Evolutionary conservation across 2,113 vertebrate species (phyloP).

Genomic region (Ameiurus melas): DNA sequence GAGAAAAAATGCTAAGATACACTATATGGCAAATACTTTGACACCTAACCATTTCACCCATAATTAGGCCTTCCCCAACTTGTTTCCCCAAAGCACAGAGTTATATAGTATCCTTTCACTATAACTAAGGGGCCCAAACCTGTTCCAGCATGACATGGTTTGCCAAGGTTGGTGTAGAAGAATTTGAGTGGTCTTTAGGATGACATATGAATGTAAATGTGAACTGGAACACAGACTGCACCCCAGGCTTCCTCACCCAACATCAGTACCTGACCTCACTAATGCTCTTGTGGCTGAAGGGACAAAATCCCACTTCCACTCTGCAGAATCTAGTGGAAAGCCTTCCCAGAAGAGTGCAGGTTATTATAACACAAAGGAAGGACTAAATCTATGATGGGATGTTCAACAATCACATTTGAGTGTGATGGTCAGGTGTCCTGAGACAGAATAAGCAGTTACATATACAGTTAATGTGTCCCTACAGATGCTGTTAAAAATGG

Average conservation of each 20-base stretch:
- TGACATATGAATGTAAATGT: neutral
- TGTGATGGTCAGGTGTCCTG: neutral
- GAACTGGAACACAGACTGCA: neutral
- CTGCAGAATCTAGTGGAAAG: neutral
- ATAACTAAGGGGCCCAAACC: neutral
- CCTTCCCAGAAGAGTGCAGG: neutral
- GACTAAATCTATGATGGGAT: neutral
- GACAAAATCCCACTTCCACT: neutral
- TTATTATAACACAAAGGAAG: neutral
- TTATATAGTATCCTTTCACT: neutral
- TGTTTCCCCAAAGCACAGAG: neutral
- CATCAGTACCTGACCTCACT: neutral
- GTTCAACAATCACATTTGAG: neutral
- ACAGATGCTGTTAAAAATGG: slow-evolving; percentile 56
- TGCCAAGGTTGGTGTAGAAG: neutral
- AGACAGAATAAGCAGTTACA: slow-evolving; percentile 35
- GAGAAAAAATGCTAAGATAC: neutral
- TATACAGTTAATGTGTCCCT: slow-evolving; percentile 49
- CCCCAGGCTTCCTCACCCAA: neutral
- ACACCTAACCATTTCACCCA: neutral
- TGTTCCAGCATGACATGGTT: neutral
- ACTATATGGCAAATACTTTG: neutral
- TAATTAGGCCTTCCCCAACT: neutral
- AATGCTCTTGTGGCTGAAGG: neutral
- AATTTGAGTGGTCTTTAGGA: neutral